A percentile compares a stretch with the other conserved stretches of the same genome.
These are phyloP conservation scores for Parazoanthus swiftii DNA, from an alignment of 92 coral and sea anemone genomes.

Conservation along the genomic window DNA sequence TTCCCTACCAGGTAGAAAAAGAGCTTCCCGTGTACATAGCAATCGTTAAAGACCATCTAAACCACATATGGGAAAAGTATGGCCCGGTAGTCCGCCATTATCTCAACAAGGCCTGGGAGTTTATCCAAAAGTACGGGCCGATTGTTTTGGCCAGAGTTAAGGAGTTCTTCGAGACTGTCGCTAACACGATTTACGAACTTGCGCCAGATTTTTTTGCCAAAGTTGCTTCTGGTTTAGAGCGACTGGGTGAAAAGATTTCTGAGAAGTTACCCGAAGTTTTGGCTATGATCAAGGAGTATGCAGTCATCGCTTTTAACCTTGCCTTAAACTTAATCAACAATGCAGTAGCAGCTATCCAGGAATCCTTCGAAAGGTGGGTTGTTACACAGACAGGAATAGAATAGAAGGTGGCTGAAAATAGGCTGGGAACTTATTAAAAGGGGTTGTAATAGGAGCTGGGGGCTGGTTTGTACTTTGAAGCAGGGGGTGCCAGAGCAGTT, in stretches of 20 bases:
- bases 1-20: conserved; percentile 64
- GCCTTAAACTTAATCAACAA: conserved; percentile 70
- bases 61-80: conserved; percentile 65
- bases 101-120: conserved; percentile 73
- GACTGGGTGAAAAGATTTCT: conserved; percentile 74
- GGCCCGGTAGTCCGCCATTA: conserved; percentile 81
- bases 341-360: conserved; percentile 46
- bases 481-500: background rate
- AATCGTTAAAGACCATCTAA: conserved; percentile 53
- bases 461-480: background rate
- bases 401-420: no score
- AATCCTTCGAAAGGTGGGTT: conserved; percentile 21
- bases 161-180: conserved; percentile 55
- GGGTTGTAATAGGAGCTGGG: no score
- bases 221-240: conserved; percentile 75
- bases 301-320: conserved; percentile 78
- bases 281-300: conserved; percentile 92
- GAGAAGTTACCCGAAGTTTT: conserved; percentile 89
- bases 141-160: conserved; percentile 63
- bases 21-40: conserved; percentile 74
- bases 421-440: no score
- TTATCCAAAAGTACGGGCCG: conserved; percentile 78
- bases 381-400: no score
- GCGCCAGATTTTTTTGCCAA: conserved; percentile 92
- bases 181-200: conserved; percentile 76